These are phyloP conservation scores for Prosopocoilus inquinatus DNA, from an alignment of 2,888 invertebrate species.

Conservation along the genomic window DNA sequence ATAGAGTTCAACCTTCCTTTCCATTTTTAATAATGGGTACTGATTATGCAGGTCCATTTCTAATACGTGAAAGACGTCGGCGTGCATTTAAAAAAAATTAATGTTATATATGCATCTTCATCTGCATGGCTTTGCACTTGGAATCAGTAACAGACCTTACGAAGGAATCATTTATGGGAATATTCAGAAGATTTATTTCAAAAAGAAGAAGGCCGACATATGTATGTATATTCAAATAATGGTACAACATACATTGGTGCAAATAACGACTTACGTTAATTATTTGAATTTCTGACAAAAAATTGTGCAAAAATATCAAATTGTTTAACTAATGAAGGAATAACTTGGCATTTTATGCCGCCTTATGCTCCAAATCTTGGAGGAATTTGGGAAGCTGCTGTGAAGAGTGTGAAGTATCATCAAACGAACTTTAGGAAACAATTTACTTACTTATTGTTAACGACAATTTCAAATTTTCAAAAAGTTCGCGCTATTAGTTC, in stretches of 20 bases:
- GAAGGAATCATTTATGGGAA: slow-evolving; percentile 13
- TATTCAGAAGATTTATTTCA: slow-evolving; percentile 15
- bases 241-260: neutral
- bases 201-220: neutral
- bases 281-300: neutral
- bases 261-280: neutral
- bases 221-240: neutral
- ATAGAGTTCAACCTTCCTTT: neutral
- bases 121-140: neutral
- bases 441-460: too few relatives aligned
- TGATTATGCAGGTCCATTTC: slow-evolving; percentile 6
- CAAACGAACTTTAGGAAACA: neutral
- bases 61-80: neutral
- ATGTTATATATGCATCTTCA: slow-evolving; percentile 3
- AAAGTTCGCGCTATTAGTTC: too few relatives aligned
- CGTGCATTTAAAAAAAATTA: neutral
- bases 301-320: neutral
- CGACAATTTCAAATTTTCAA: too few relatives aligned
- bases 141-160: slow-evolving; percentile 5
- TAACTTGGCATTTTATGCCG: neutral
- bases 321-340: neutral
- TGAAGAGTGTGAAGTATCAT: neutral
- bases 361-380: neutral
- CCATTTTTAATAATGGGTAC: neutral
- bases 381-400: neutral